Conservation (phyloP, 2,113 vertebrate genomes). For the Osmerus mordax region DNA sequence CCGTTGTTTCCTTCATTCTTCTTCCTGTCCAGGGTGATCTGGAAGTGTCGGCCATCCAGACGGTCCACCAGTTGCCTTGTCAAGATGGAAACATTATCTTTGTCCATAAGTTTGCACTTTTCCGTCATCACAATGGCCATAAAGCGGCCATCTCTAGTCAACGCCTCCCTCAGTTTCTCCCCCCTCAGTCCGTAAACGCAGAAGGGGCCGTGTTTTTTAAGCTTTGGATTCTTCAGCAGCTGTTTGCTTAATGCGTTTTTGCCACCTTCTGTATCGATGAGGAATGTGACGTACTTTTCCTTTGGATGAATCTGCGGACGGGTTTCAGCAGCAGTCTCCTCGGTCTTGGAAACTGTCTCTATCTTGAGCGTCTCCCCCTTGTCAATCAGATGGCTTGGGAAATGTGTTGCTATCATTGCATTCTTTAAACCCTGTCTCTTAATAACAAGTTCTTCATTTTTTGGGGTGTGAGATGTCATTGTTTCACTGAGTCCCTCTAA, state of each 20-base stretch:
- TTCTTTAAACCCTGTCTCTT: too few relatives aligned
- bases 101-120: neutral
- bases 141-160: neutral
- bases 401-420: too few relatives aligned
- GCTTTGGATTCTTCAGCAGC: neutral
- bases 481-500: too few relatives aligned
- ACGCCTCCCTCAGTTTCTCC: neutral
- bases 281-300: neutral
- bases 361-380: too few relatives aligned
- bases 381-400: too few relatives aligned
- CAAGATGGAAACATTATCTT: too few relatives aligned
- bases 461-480: too few relatives aligned
- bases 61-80: neutral
- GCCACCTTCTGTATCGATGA: neutral
- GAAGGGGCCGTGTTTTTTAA: neutral
- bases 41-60: neutral
- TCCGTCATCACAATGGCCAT: neutral
- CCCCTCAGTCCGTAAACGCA: neutral
- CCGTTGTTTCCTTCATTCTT: neutral
- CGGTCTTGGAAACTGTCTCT: too few relatives aligned
- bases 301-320: too few relatives aligned
- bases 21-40: neutral
- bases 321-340: too few relatives aligned
- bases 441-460: too few relatives aligned
- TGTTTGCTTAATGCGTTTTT: neutral